phyloP scores from a whole-genome alignment of 2,113 vertebrate species.

The Eurypyga helias region DNA sequence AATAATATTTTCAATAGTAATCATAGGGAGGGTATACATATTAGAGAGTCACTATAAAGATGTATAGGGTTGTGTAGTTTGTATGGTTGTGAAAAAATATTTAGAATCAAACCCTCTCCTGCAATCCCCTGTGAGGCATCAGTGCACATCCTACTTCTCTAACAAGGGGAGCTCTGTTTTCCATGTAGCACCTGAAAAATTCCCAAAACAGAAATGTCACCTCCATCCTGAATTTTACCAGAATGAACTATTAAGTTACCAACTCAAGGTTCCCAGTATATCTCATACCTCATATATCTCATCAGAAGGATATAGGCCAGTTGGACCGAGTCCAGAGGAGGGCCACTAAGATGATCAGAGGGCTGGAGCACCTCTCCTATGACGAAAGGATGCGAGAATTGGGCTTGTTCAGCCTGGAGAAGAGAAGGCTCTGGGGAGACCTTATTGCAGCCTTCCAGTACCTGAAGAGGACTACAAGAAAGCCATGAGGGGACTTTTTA shows the following conservation, averaged over 20 bases:
- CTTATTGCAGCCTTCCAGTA: too few species aligned
- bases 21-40: fast-evolving
- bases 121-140: fast-evolving
- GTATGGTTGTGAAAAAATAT: neutral
- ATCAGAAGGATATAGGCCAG: too few species aligned
- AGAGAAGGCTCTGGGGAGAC: too few species aligned
- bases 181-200: neutral
- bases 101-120: neutral
- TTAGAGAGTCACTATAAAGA: neutral
- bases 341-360: too few species aligned
- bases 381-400: too few species aligned
- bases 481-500: too few species aligned
- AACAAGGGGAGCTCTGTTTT: neutral
- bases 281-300: too few species aligned
- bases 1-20: neutral
- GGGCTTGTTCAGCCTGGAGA: too few species aligned
- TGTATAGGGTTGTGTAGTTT: fast-evolving
- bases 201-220: neutral
- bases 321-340: too few species aligned
- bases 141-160: neutral
- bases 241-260: neutral
- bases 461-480: too few species aligned
- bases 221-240: neutral
- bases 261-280: too few species aligned
- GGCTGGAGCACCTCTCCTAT: too few species aligned